These are phyloP conservation scores for Hippocampus abdominalis DNA, from an alignment of 2,113 vertebrate species.

Conservation along the genomic window DNA sequence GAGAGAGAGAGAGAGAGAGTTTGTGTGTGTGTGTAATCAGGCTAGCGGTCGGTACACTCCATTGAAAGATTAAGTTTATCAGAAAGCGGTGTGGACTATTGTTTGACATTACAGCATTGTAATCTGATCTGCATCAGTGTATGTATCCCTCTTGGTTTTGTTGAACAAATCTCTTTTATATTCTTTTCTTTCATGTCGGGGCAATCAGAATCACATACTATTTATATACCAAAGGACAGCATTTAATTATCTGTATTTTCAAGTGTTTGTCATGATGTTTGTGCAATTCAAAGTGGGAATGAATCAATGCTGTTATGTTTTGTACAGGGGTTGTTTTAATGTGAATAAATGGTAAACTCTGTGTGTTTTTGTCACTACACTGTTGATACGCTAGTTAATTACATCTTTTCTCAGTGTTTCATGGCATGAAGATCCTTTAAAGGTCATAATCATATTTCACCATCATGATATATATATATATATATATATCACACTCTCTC, in stretches of 20 bases:
- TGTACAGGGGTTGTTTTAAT: conserved; percentile 32
- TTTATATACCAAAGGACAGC: conserved; percentile 45
- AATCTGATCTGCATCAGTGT: conserved; percentile 14
- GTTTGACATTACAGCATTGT: conserved; percentile 4
- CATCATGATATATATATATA: no score
- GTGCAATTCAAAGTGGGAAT: conserved; percentile 35
- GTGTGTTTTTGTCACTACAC: conserved; percentile 10
- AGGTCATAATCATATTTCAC: background rate
- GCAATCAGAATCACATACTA: conserved; percentile 59
- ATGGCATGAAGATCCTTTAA: no score
- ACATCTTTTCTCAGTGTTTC: background rate
- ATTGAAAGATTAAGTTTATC: background rate
- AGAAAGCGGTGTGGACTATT: conserved; percentile 17
- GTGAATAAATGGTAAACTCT: conserved; percentile 52
- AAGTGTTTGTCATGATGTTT: conserved; percentile 31
- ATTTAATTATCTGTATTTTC: conserved; percentile 53
- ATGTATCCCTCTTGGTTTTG: conserved; percentile 22
- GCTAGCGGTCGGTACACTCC: background rate
- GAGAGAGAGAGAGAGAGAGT: no score
- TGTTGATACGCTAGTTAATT: background rate
- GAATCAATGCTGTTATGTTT: conserved; percentile 31
- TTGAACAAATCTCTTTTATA: conserved; percentile 7
- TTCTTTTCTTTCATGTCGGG: conserved; percentile 33
- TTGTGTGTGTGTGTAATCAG: background rate
- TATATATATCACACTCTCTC: no score